Evolutionary conservation across 2,113 vertebrate species (phyloP), one percentile per base, ranked within the genome.

Genomic region (Carettochelys insculpta): DNA sequence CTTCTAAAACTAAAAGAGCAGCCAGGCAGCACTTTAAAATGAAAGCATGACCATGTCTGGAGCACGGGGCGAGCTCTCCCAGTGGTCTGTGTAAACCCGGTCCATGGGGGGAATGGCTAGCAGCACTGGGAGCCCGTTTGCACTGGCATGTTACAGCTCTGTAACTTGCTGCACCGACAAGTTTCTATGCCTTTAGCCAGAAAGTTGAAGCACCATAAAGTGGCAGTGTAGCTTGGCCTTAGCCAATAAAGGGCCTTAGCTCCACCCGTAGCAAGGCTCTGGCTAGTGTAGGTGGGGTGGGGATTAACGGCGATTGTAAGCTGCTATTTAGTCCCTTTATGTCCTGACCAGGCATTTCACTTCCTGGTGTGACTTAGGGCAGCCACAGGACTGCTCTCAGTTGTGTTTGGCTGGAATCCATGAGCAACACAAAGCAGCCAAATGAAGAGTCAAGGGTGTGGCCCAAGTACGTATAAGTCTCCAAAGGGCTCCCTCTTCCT

Each of bases 351-450:
- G 25, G 3, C 16, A 11, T 68, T 87, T n/a, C 12, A 1, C 31
- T 85, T 71, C 53, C 41, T 56, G 77, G 13, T 53, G 52, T 90
- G 34, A 50, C 89, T 95, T 77, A 91, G 52, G 92, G 65, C 12
- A 77, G 86, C 31, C 71, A 89, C 34, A 82, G 84, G 83, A 61
- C 80, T 85, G 45, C 76, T 82, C 77, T 92, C 43, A 88, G 82
- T 82, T 47, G 3, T n/a, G 7, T 75, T 58, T 51, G 16, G 53
- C 75, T 82, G 41, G 79, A 89, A 38, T 52, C 78, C 10, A 0
- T 0, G 1, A 90, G 58, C 27, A 24, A 68, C 76, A 92, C 58
- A 85, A 1, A 31, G 87, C 71, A 38, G 65, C 29, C 24, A 86
- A 79, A 76, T 14, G 48, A 52, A 82, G 83, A 53, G 61, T 82